These are phyloP conservation scores for Wasmannia auropunctata DNA, from an alignment of 1,140 invertebrate genomes.

Conservation along the genomic window DNA sequence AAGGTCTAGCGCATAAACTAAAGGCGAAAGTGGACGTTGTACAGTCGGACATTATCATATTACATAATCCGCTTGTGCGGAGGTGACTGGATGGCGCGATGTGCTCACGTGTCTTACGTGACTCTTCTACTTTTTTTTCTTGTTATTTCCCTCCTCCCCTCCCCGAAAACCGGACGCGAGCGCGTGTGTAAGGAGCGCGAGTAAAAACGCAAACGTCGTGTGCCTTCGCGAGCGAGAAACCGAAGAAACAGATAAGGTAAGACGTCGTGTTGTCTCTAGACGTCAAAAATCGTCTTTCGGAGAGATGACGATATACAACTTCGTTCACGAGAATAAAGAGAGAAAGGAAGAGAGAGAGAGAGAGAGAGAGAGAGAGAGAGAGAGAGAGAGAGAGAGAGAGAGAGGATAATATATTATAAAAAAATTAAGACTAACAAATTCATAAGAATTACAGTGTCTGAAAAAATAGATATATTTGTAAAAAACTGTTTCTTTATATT, in stretches of 20 bases:
- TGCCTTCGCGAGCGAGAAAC: background rate
- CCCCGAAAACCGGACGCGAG: conserved; percentile 17
- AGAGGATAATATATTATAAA: background rate
- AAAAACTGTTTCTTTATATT: background rate
- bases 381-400: too few species aligned
- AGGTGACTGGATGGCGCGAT: conserved; percentile 60
- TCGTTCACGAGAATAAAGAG: conserved; percentile 20
- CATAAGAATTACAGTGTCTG: background rate
- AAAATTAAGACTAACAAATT: background rate
- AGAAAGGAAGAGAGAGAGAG: background rate
- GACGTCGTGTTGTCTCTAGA: conserved; percentile 11
- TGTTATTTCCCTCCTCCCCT: background rate
- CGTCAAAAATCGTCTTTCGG: background rate
- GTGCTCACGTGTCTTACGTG: conserved; percentile 45
- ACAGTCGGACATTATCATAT: conserved; percentile 59
- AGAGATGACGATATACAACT: conserved; percentile 18
- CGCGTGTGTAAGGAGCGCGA: conserved; percentile 18
- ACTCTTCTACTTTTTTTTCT: conserved; percentile 10
- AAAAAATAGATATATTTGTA: background rate
- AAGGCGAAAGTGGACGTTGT: conserved; percentile 73
- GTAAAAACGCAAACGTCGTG: conserved; percentile 4
- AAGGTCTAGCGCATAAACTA: conserved; percentile 79
- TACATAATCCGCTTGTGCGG: conserved; percentile 55
- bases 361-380: too few species aligned
- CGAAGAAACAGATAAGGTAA: background rate